Conservation (phyloP, 1,140 invertebrate genomes). For the Rhysida immarginata region DNA sequence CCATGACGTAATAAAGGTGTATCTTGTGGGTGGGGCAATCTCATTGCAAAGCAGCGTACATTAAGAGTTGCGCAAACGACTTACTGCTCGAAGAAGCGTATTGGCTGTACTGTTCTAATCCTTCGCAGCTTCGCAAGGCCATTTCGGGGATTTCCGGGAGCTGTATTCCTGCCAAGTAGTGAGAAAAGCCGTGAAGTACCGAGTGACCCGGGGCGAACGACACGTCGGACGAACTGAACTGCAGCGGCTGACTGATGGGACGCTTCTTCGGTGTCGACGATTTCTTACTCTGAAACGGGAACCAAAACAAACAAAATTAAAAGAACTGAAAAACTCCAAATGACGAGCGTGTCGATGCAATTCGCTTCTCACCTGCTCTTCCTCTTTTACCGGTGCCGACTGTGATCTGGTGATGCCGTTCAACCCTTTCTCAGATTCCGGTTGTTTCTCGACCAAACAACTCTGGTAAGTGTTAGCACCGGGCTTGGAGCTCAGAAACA, state of each 20-base stretch:
- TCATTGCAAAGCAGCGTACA: too few relatives aligned
- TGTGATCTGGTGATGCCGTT: slow-evolving; percentile 14
- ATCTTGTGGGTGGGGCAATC: too few relatives aligned
- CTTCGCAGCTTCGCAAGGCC: slow-evolving; percentile 12
- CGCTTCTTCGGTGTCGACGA: not conserved
- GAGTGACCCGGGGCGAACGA: not conserved
- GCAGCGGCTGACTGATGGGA: slow-evolving; percentile 17
- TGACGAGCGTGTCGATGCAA: too few relatives aligned
- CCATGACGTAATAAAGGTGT: too few relatives aligned
- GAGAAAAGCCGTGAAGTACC: not conserved
- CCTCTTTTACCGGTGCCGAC: slow-evolving; percentile 16
- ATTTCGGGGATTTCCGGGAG: slow-evolving; percentile 38
- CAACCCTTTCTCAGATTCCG: slow-evolving; percentile 9
- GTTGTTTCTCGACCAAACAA: slow-evolving; percentile 15
- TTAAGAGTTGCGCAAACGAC: too few relatives aligned
- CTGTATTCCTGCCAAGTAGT: slow-evolving; percentile 14
- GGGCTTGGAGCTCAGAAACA: slow-evolving; percentile 24
- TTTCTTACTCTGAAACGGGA: not conserved
- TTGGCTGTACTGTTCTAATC: slow-evolving; percentile 23
- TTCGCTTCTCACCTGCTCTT: slow-evolving; percentile 15
- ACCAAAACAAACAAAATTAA: too few relatives aligned
- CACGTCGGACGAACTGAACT: slow-evolving; percentile 10
- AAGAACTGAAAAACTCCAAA: too few relatives aligned
- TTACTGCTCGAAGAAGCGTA: slow-evolving; percentile 47
- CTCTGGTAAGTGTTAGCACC: slow-evolving; percentile 21